A percentile compares a stretch with the other conserved stretches of the same genome.
These are phyloP conservation scores for Lepidocyrtoides sp. DNA, from an alignment of 2,888 invertebrate genomes.

Conservation along the genomic window DNA sequence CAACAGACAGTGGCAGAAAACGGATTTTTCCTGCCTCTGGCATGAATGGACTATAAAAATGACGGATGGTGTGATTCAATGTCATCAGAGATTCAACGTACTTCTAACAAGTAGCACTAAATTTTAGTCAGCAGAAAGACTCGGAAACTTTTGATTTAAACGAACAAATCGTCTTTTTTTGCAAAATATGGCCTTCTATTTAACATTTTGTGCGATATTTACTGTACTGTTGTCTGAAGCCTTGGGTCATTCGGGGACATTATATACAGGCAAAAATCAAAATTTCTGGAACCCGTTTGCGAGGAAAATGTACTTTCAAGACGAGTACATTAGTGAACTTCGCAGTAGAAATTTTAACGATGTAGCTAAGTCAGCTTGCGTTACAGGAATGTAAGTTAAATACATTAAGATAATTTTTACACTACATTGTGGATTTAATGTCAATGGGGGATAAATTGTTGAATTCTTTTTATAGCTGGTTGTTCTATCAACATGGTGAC, in stretches of 20 bases:
- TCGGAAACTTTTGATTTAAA: too few relatives aligned
- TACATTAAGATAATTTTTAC: neutral
- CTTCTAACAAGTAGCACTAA: neutral
- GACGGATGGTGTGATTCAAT: neutral
- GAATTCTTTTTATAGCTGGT: slow-evolving; percentile 48
- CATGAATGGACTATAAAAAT: slow-evolving; percentile 46
- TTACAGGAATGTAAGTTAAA: slow-evolving; percentile 81
- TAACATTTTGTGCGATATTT: too few relatives aligned
- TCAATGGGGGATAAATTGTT: slow-evolving; percentile 6
- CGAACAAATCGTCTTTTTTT: too few relatives aligned
- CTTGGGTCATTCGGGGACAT: slow-evolving; percentile 57
- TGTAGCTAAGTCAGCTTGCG: slow-evolving; percentile 72
- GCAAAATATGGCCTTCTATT: too few relatives aligned
- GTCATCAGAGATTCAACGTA: slow-evolving; percentile 19
- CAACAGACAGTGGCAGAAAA: neutral
- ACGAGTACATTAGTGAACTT: slow-evolving; percentile 62
- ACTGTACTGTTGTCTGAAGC: too few relatives aligned
- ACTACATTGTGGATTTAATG: neutral
- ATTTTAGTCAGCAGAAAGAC: too few relatives aligned
- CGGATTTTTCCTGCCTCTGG: neutral
- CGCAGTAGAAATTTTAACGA: slow-evolving; percentile 37
- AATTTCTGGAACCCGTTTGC: too few relatives aligned
- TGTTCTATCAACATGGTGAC: slow-evolving; percentile 71
- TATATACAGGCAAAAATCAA: slow-evolving; percentile 66
- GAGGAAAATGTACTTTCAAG: slow-evolving; percentile 42